A percentile compares a stretch with the other conserved stretches of the same genome.
These are phyloP conservation scores for Aleiodes testaceus DNA, from an alignment of 2,888 invertebrate species.

Conservation along the genomic window DNA sequence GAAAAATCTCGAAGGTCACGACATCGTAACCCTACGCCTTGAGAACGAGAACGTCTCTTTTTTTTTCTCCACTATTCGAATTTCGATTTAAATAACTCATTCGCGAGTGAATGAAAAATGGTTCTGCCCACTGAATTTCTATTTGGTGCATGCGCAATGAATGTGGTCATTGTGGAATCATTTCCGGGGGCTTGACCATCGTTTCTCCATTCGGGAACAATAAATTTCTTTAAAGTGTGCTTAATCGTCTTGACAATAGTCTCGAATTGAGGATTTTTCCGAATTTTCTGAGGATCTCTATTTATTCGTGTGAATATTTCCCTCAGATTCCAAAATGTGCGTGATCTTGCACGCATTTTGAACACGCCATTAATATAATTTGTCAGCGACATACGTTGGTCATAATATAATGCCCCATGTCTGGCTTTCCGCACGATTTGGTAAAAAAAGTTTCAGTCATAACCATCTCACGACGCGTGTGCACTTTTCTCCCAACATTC, in stretches of 20 bases:
- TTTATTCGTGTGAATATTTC: too few relatives aligned
- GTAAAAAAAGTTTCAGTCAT: conserved; percentile 62
- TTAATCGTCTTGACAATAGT: conserved; percentile 14
- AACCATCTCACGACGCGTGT: conserved; percentile 60
- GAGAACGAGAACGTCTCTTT: conserved; percentile 59
- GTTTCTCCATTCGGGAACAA: conserved; percentile 1
- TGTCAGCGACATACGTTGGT: conserved; percentile 68
- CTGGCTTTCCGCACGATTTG: conserved; percentile 71
- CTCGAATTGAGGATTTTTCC: conserved; percentile 23
- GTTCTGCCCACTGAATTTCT: conserved; percentile 32
- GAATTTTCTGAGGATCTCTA: conserved; percentile 23
- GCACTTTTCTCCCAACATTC: conserved; percentile 39
- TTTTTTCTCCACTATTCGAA: conserved; percentile 46
- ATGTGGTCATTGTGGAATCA: conserved; percentile 43
- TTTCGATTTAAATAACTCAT: conserved; percentile 56
- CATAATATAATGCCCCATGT: conserved; percentile 56
- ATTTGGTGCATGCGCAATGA: conserved; percentile 33
- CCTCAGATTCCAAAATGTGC: background rate
- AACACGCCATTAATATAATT: conserved; percentile 68
- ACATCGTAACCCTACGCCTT: conserved; percentile 71
- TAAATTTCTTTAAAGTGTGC: conserved; percentile 22
- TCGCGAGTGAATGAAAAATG: conserved; percentile 30
- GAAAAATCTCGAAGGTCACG: conserved; percentile 54
- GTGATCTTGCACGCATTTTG: conserved; percentile 15
- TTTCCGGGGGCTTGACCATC: conserved; percentile 43